Evolutionary conservation across 2,888 invertebrate species (phyloP).

Genomic region (Listrodromus nycthemerus): DNA sequence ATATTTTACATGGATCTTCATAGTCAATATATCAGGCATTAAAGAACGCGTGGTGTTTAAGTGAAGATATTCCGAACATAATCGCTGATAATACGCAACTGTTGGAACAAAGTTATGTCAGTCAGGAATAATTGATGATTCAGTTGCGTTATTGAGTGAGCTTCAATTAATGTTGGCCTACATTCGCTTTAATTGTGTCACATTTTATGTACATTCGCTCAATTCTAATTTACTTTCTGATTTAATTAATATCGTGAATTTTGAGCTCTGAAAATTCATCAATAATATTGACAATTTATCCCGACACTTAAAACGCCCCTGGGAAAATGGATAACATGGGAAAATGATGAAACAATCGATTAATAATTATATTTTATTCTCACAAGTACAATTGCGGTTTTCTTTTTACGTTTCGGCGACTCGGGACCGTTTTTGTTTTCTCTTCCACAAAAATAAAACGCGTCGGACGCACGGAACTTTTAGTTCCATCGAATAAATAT

Average conservation of each 20-base stretch:
- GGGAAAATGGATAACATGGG: background rate
- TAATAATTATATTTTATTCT: conserved; percentile 81
- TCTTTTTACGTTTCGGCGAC: conserved; percentile 51
- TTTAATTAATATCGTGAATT: too few relatives aligned
- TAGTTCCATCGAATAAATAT: conserved; percentile 68
- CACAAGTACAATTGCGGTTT: conserved; percentile 74
- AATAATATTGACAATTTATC: too few relatives aligned
- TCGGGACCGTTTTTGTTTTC: conserved; percentile 22
- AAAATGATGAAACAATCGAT: conserved; percentile 58
- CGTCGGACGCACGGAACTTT: conserved; percentile 43
- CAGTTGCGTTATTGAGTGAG: background rate
- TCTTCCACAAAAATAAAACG: conserved; percentile 44
- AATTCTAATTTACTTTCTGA: too few relatives aligned
- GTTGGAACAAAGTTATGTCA: conserved; percentile 19
- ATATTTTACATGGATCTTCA: background rate
- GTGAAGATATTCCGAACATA: background rate
- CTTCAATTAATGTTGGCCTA: background rate
- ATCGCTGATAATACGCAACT: conserved; percentile 7
- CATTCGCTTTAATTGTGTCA: conserved; percentile 4
- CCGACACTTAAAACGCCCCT: too few relatives aligned
- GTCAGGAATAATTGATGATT: conserved; percentile 1
- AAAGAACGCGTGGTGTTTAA: background rate
- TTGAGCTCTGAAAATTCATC: too few relatives aligned
- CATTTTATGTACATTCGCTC: background rate
- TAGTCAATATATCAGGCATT: background rate